Conservation (phyloP, 2,797 vertebrate species). For the Fistularia commersonii region DNA sequence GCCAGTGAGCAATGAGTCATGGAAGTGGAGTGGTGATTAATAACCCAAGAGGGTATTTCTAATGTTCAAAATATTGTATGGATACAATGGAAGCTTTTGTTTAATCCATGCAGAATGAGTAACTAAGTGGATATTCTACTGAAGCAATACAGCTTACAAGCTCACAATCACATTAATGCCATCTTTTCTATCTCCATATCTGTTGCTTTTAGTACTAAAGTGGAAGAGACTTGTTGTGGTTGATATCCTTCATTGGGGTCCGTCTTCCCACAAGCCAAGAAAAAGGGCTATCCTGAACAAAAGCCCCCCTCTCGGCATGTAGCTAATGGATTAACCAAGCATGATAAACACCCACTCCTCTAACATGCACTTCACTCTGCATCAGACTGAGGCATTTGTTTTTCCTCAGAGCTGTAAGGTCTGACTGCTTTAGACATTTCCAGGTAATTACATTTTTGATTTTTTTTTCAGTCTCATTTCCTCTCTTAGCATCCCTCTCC, state of each 20-base stretch:
- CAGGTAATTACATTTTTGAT: conserved; percentile 11
- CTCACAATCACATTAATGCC: not conserved
- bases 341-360: conserved; percentile 50
- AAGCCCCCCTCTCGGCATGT: conserved; percentile 58
- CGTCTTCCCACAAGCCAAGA: conserved; percentile 26
- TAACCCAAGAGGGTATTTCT: conserved; percentile 14
- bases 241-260: conserved; percentile 19
- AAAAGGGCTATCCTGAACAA: conserved; percentile 60
- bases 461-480: not conserved
- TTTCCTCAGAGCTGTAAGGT: conserved; percentile 9
- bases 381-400: conserved; percentile 18
- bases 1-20: conserved; percentile 6
- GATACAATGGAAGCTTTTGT: not conserved
- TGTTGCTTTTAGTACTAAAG: conserved; percentile 14
- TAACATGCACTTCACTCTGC: conserved; percentile 23
- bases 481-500: conserved; percentile 9
- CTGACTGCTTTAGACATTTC: conserved; percentile 6
- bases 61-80: conserved; percentile 2
- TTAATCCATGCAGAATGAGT: conserved; percentile 10
- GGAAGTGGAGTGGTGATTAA: conserved; percentile 14
- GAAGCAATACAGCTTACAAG: not conserved
- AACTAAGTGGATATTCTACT: not conserved
- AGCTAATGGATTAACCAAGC: conserved; percentile 71
- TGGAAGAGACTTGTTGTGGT: conserved; percentile 8
- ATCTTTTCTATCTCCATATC: not conserved